These are phyloP conservation scores for Limosa lapponica DNA, from an alignment of 2,797 vertebrate genomes.

Conservation along the genomic window DNA sequence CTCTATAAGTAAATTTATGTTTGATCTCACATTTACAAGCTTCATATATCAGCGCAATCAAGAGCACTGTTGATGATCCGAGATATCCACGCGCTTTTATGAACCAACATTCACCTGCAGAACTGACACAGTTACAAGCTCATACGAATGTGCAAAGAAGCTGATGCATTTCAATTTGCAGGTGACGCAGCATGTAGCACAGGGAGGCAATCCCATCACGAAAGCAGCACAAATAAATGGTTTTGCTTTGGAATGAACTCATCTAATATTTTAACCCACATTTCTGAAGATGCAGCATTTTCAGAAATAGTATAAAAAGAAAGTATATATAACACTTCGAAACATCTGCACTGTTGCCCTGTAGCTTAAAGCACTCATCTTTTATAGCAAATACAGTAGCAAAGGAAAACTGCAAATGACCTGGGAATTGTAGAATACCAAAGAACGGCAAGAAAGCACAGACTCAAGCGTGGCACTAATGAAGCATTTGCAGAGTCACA, in stretches of 20 bases:
- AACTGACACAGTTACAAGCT: constrained; percentile 46
- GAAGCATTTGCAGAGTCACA: constrained; percentile 75
- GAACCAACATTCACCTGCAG: constrained; percentile 27
- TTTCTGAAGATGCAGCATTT: constrained; percentile 65
- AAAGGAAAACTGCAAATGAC: constrained; percentile 41
- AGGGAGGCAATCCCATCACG: constrained; percentile 17
- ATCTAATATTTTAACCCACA: not conserved
- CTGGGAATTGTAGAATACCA: constrained; percentile 24
- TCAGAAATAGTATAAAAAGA: constrained; percentile 55
- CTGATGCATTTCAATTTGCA: not conserved
- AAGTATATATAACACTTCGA: not conserved
- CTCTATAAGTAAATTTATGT: not conserved
- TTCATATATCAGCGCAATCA: not conserved
- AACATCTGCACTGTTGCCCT: not conserved
- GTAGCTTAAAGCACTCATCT: not conserved
- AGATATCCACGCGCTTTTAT: not conserved
- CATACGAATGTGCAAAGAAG: not conserved
- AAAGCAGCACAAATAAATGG: constrained; percentile 52
- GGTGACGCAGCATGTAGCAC: not conserved
- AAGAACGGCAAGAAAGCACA: constrained; percentile 67
- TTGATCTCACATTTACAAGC: not conserved
- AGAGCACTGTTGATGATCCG: not conserved
- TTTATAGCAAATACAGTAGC: constrained; percentile 40
- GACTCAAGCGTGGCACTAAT: constrained; percentile 66
- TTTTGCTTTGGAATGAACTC: constrained; percentile 43